Evolutionary conservation across 2,113 vertebrate genomes (phyloP).

Genomic region (Calonectris borealis): DNA sequence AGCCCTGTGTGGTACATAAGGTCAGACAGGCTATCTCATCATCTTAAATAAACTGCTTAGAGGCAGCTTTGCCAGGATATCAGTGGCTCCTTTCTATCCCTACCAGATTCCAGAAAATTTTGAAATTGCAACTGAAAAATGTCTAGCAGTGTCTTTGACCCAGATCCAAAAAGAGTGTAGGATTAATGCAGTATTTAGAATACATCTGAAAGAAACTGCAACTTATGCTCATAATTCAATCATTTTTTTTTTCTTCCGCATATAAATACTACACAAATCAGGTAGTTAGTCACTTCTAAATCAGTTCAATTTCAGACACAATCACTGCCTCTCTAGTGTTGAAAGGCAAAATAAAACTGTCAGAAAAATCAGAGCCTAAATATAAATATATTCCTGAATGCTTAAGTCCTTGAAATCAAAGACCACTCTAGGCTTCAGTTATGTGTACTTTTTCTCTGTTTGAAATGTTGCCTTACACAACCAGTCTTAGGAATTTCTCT

Average conservation of each 20-base stretch:
- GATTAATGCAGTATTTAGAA: neutral
- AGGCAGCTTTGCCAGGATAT: neutral
- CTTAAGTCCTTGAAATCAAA: neutral
- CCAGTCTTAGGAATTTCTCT: neutral
- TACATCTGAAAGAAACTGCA: neutral
- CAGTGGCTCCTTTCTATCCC: neutral
- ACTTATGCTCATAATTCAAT: neutral
- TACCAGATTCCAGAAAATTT: neutral
- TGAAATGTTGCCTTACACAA: neutral
- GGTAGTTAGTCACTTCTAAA: neutral
- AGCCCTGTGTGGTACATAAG: neutral
- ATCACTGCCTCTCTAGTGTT: neutral
- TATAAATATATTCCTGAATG: neutral
- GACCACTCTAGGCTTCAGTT: neutral
- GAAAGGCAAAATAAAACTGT: neutral
- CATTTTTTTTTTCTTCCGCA: neutral
- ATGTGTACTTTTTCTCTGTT: fast-evolving
- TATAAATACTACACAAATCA: neutral
- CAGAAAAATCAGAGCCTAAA: neutral
- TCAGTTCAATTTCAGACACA: neutral
- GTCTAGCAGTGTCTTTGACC: neutral
- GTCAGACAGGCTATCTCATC: neutral
- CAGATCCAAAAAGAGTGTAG: neutral
- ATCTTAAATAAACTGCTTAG: neutral
- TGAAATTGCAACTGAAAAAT: neutral